Conservation (phyloP, 2,888 invertebrate genomes). For the Cylloceria caligata region DNA sequence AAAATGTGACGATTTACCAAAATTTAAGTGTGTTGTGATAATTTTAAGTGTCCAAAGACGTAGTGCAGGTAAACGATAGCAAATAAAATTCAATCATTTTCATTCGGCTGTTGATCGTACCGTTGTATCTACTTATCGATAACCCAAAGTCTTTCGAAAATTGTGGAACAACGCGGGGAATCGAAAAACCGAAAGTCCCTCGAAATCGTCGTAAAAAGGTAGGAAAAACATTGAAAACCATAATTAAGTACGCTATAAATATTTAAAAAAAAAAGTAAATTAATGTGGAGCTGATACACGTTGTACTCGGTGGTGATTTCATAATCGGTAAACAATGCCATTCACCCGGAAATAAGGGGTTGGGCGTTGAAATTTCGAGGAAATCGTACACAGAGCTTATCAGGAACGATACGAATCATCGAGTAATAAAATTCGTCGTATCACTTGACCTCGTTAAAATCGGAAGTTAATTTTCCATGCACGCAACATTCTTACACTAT, state of each 20-base stretch:
- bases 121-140: neutral
- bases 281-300: too few relatives aligned
- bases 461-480: neutral
- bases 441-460: slow-evolving; percentile 3
- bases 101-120: neutral
- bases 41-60: neutral
- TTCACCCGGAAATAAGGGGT: slow-evolving; percentile 20
- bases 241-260: too few relatives aligned
- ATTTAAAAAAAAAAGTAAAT: too few relatives aligned
- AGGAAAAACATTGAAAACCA: neutral
- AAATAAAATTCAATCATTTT: neutral
- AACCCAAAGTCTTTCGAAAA: neutral
- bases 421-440: slow-evolving; percentile 17
- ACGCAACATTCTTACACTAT: neutral
- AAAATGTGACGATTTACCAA: slow-evolving; percentile 24
- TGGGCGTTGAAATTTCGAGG: slow-evolving; percentile 7
- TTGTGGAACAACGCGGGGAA: slow-evolving; percentile 3
- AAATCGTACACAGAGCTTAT: slow-evolving; percentile 20
- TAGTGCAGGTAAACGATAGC: neutral
- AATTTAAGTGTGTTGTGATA: slow-evolving; percentile 20
- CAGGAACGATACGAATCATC: slow-evolving; percentile 21
- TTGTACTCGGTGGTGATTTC: too few relatives aligned
- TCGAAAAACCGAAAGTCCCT: neutral
- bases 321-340: neutral
- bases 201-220: neutral